These are phyloP conservation scores for Rostratula benghalensis DNA, from an alignment of 2,113 vertebrate species.

Conservation along the genomic window DNA sequence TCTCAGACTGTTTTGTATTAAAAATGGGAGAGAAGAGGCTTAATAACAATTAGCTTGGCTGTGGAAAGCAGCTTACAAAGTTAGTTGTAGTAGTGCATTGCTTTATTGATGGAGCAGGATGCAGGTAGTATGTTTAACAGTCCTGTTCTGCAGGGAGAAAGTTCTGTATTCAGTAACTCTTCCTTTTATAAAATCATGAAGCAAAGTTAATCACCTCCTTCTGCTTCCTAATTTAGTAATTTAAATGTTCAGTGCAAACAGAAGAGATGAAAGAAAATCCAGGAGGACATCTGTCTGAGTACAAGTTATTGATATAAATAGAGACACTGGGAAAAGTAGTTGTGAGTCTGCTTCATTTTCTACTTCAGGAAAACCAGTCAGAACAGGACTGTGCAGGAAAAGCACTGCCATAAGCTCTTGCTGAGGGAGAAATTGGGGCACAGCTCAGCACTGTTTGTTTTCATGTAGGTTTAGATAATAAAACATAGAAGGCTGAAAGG, in stretches of 20 bases:
- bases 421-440: conserved; percentile 52
- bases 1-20: background rate
- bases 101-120: background rate
- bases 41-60: background rate
- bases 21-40: background rate
- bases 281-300: background rate
- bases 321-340: background rate
- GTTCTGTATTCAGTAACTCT: background rate
- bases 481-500: background rate
- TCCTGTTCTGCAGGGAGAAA: background rate
- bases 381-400: conserved; percentile 12
- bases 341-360: background rate
- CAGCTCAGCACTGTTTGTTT: conserved; percentile 57
- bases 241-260: conserved; percentile 10
- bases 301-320: conserved; percentile 31
- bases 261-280: conserved; percentile 5
- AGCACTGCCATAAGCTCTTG: conserved; percentile 43
- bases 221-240: conserved; percentile 13
- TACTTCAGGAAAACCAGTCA: background rate
- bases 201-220: background rate
- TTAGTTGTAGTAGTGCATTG: background rate
- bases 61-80: background rate
- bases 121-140: background rate
- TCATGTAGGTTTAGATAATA: conserved; percentile 43
- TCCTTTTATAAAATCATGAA: background rate